Evolutionary conservation across 2,888 invertebrate species (phyloP).

Genomic region (Mellilla xanthometata): DNA sequence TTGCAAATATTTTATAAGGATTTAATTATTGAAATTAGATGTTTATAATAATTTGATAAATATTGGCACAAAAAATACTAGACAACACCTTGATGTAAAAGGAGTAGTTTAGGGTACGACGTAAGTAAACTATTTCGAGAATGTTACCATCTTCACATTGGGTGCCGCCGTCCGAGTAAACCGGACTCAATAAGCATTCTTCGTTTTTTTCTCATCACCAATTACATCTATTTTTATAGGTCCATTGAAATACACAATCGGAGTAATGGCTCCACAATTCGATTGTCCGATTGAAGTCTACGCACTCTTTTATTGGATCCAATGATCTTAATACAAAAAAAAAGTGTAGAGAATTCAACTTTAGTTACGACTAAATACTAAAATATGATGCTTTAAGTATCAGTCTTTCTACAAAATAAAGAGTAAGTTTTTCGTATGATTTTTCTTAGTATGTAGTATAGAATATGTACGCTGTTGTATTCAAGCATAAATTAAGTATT

Average conservation of each 20-base stretch:
- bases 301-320: conserved; percentile 53
- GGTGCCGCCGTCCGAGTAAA: conserved; percentile 35
- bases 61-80: too few species aligned
- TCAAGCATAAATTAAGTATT: too few species aligned
- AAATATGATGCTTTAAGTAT: background rate
- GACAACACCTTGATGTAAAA: too few species aligned
- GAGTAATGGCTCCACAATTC: conserved; percentile 60
- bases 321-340: conserved; percentile 31
- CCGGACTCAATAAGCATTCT: conserved; percentile 53
- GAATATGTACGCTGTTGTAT: too few species aligned
- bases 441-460: too few species aligned
- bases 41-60: too few species aligned
- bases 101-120: too few species aligned
- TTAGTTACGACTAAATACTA: too few species aligned
- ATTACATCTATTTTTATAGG: conserved; percentile 68
- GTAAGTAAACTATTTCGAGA: too few species aligned
- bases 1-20: conserved; percentile 10
- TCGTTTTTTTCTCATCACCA: conserved; percentile 65
- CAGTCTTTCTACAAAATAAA: too few species aligned
- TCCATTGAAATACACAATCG: conserved; percentile 64
- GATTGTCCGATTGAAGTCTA: conserved; percentile 50
- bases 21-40: conserved; percentile 43
- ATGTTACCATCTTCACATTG: conserved; percentile 8
- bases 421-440: too few species aligned
- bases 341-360: too few species aligned